Evolutionary conservation across 2,113 vertebrate species (phyloP), one percentile per base, ranked within the genome.

Genomic region (Poeciliopsis occidentalis): DNA sequence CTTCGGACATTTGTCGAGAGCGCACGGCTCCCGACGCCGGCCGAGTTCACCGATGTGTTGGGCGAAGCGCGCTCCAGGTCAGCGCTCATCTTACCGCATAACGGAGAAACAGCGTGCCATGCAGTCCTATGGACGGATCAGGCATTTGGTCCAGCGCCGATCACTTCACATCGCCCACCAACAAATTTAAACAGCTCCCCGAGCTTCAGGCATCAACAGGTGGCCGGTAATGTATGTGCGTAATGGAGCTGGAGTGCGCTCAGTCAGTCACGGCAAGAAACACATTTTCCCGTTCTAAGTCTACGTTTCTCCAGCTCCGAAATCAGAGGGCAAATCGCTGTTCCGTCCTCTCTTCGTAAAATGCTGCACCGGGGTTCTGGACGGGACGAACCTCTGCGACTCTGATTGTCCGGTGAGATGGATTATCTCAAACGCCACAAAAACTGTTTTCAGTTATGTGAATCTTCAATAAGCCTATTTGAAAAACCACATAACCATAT

Each of bases 1-100:
- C 96, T 96, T 74, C 95, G 92, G 84, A 98, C 97, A 91, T 99
- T 98, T 79, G 96, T 94, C 8, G 97, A 99, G 2, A 98, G 94
- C 51, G 96, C 94, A 31, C 97, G 97, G 63, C 95, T 92, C 13
- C 95, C 95, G 73, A 94, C 93, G 3, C 94, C 92, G 91, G 95
- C 91, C 5, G 96, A 97, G 91, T 94, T 95, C 81, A 94, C 96
- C 60, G 96, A 96, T 84, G 96, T 96, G 90, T 94, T 94, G 82
- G 96, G 93, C 83, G 95, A 97, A 92, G 93, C 92, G 88, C 95
- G 91, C 92, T 95, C 95, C 90, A 95, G 88, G 66, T 93, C 95
- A 67, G 94, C 88, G 93, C 94, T 96, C 96, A 96, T 96, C 86
- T 90, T 94, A 87, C 81, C 84, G 78, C 86, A 91, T 87, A 71